phyloP scores from a whole-genome alignment of 2,888 invertebrate genomes.

The Cryptocephalus primarius region DNA sequence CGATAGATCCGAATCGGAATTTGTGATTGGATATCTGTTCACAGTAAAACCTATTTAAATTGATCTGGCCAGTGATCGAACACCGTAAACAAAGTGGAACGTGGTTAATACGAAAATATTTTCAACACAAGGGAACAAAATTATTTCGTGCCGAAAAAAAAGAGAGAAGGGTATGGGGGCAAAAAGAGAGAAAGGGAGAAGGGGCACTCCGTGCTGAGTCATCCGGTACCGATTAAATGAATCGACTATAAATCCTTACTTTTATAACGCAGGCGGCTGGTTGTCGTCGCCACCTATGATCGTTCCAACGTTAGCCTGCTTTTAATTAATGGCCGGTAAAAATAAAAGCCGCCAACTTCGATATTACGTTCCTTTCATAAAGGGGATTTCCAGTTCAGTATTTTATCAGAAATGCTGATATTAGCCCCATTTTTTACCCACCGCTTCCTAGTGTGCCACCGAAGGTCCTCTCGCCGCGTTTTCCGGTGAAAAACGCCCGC shows the following conservation, averaged over 20 bases:
- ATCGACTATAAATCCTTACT: constrained; percentile 27
- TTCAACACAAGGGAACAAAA: too few species aligned
- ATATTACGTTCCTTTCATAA: constrained; percentile 15
- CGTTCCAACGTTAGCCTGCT: constrained; percentile 22
- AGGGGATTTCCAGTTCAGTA: constrained; percentile 9
- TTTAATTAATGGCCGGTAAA: constrained; percentile 30
- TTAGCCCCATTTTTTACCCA: constrained; percentile 11
- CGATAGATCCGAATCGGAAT: too few species aligned
- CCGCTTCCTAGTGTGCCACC: not conserved
- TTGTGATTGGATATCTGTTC: too few species aligned
- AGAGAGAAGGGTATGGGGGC: not conserved
- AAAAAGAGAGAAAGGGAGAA: not conserved
- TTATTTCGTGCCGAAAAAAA: not conserved
- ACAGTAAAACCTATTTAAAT: too few species aligned
- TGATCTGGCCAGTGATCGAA: too few species aligned
- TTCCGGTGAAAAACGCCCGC: not conserved
- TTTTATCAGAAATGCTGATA: constrained; percentile 14
- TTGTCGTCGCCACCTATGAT: constrained; percentile 29
- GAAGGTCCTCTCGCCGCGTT: constrained; percentile 5
- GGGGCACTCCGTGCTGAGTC: constrained; percentile 1
- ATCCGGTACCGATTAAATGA: constrained; percentile 16
- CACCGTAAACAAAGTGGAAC: too few species aligned
- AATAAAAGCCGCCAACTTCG: constrained; percentile 22
- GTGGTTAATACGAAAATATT: too few species aligned
- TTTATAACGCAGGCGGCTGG: constrained; percentile 26